phyloP scores from a whole-genome alignment of 2,888 invertebrate species.

The Uloborus plumipes region DNA sequence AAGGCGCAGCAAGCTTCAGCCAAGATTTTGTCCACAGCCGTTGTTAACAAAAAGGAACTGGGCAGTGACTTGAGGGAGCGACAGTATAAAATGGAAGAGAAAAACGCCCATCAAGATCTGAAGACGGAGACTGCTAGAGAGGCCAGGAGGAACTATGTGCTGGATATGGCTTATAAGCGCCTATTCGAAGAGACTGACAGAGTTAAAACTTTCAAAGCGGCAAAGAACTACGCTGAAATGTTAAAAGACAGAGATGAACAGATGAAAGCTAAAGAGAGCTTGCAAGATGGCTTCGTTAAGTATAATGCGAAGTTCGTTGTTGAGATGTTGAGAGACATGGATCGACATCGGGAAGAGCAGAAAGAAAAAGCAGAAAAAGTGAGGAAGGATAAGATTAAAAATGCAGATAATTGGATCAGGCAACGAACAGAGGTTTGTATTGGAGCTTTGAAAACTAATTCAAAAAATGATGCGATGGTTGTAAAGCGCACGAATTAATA shows the following conservation, averaged over 20 bases:
- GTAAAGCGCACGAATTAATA: no score
- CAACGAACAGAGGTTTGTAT: slow-evolving; percentile 33
- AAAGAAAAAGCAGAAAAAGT: neutral
- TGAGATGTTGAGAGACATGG: slow-evolving; percentile 24
- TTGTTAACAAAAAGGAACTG: slow-evolving; percentile 12
- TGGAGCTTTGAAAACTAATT: no score
- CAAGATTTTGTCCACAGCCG: slow-evolving; percentile 2
- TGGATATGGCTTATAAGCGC: slow-evolving; percentile 41
- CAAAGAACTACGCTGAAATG: slow-evolving; percentile 15
- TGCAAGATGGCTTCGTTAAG: neutral
- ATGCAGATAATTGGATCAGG: slow-evolving; percentile 37
- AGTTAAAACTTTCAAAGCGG: slow-evolving; percentile 44
- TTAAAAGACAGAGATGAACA: slow-evolving; percentile 29
- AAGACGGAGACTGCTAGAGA: slow-evolving; percentile 17
- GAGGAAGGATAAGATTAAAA: slow-evolving; percentile 14
- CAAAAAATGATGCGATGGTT: no score
- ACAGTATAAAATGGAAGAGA: slow-evolving; percentile 18
- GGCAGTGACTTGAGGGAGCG: slow-evolving; percentile 20
- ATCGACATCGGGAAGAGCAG: slow-evolving; percentile 12
- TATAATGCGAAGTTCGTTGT: slow-evolving; percentile 29
- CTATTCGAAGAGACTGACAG: slow-evolving; percentile 44
- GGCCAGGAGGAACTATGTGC: slow-evolving; percentile 29
- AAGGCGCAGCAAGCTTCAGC: neutral
- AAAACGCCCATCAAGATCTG: slow-evolving; percentile 9
- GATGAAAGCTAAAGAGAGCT: neutral